phyloP scores from a whole-genome alignment of 2,113 vertebrate genomes.

The Pteronura brasiliensis region DNA sequence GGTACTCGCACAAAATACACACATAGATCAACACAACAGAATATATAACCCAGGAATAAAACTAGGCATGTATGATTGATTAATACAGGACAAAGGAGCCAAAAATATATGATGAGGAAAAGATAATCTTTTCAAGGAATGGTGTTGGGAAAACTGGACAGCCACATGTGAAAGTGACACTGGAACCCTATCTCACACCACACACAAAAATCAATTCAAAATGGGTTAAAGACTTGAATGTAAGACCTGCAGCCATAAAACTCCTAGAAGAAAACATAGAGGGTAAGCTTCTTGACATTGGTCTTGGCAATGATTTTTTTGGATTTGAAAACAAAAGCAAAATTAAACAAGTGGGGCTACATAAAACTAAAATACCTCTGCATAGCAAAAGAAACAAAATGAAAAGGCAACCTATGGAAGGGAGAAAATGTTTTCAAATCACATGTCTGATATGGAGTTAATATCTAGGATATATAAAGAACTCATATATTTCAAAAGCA shows the following conservation, averaged over 20 bases:
- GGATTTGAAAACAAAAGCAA: neutral
- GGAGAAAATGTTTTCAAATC: neutral
- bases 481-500: neutral
- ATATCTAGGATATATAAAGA: neutral
- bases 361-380: neutral
- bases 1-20: neutral
- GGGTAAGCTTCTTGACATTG: neutral
- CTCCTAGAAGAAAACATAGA: neutral
- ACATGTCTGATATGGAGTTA: neutral
- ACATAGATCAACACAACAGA: neutral
- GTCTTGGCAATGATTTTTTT: neutral
- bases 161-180: neutral
- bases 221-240: neutral
- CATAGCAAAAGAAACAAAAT: neutral
- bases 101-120: neutral
- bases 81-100: neutral
- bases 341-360: neutral
- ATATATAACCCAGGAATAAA: neutral
- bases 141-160: neutral
- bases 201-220: neutral
- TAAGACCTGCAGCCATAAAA: neutral
- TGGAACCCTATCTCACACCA: neutral
- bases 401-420: neutral
- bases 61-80: neutral
- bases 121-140: neutral